Base-by-base conservation (phyloP, 2,797 vertebrate genomes). In the Aplochiton taeniatus region DNA sequence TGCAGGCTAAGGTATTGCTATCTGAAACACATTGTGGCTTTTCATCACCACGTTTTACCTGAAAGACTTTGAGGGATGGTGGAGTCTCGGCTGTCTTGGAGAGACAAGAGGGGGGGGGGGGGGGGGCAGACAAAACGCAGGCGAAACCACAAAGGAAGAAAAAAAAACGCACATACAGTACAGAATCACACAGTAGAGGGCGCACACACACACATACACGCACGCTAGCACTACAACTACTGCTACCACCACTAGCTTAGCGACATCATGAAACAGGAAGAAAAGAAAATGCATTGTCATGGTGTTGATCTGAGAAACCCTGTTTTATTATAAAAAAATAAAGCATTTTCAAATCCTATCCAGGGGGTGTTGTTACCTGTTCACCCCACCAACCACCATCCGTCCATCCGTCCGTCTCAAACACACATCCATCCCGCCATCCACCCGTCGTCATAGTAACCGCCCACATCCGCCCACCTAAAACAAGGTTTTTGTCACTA, bases 271-370 rank as follows among this genome's bases (percentile, higher is more conserved):
- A 50, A 84, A 81, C 74, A 72, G 18, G 51, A 80, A 70, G 70
- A 81, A 84, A 83, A 76, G 43, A 85, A 87, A 83, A 85, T 86
- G 82, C 78, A 88, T 76, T 68, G 58, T 71, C 79, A 77, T 82
- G 76, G 66, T 69, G 90, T 93, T 86, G 80, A 90, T 88, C 82
- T 87, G 86, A 85, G 75, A 88, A 91, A 92, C 90, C 91, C 90
- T 89, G 91, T 88, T 89, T 86, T 81, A 86, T 90, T 89, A 78
- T 87, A 82, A 85, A 89, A 88, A 89, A 91, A 92, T 85, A 90
- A 92, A 92, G 84, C 83, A 83, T 89, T 86, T 90, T 85, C 49
- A 87, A 85, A 84, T 84, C 71, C 76, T 81, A 75, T 70, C 67
- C 55, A 50, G 81, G 84, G 77, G n/a, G n/a, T n/a, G n/a, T n/a